phyloP scores from a whole-genome alignment of 1,140 invertebrate genomes.

The Psix sp. region DNA sequence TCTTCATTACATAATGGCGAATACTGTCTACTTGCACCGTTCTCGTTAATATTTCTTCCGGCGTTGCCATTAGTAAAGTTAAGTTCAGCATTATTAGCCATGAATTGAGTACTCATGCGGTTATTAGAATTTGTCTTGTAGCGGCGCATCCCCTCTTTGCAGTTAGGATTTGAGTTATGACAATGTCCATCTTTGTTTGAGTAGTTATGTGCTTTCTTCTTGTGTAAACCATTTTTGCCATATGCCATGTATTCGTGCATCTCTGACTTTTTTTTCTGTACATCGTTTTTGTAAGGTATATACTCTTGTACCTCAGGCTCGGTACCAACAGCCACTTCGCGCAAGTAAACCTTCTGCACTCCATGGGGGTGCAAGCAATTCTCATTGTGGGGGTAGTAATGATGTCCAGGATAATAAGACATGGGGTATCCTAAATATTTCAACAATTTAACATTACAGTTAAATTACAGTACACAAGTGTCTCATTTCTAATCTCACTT shows the following conservation, averaged over 20 bases:
- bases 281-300: constrained; percentile 55
- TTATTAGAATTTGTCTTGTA: constrained; percentile 26
- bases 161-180: constrained; percentile 22
- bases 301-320: constrained; percentile 64
- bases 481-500: no score
- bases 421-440: constrained; percentile 35
- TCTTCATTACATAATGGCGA: constrained; percentile 45
- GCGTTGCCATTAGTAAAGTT: constrained; percentile 1
- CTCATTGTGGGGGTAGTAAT: constrained; percentile 40
- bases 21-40: not conserved
- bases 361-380: constrained; percentile 53
- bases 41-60: constrained; percentile 7
- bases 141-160: not conserved
- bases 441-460: not conserved
- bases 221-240: constrained; percentile 42
- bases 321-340: constrained; percentile 73
- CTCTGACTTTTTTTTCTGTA: no score
- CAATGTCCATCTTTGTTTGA: constrained; percentile 6
- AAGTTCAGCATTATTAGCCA: constrained; percentile 9
- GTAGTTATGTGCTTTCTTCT: constrained; percentile 58
- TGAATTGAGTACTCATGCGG: constrained; percentile 19
- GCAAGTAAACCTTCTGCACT: constrained; percentile 71
- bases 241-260: no score
- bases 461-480: no score
- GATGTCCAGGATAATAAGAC: constrained; percentile 38